Conservation (phyloP, 2,888 invertebrate species). For the Troides aeacus region DNA sequence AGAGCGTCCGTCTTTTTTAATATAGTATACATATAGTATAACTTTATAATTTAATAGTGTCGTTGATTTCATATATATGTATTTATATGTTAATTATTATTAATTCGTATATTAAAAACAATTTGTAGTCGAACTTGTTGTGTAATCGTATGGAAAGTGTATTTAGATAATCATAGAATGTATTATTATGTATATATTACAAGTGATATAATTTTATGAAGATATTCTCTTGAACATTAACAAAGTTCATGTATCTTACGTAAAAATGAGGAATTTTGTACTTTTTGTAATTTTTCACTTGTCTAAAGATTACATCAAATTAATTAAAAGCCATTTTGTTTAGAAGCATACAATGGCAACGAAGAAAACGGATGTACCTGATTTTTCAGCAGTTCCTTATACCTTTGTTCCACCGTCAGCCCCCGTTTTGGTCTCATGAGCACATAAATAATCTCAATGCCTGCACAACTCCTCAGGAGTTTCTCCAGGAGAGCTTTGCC, state of each 20-base stretch:
- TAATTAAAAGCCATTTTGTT: neutral
- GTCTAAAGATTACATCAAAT: neutral
- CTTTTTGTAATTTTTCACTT: neutral
- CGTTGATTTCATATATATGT: neutral
- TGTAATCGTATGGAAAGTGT: neutral
- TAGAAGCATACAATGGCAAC: conserved; percentile 12
- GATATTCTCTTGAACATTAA: neutral
- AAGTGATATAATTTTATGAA: neutral
- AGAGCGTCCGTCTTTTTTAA: no score
- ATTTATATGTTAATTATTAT: neutral
- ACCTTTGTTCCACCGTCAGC: conserved; percentile 83
- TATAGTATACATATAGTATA: neutral
- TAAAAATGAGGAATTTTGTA: neutral
- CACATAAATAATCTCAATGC: conserved; percentile 87
- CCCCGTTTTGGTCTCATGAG: conserved; percentile 89
- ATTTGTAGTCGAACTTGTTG: neutral
- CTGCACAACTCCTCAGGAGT: conserved; percentile 90
- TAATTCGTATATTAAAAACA: neutral
- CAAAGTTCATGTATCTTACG: neutral
- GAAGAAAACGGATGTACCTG: conserved; percentile 63
- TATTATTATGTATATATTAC: neutral
- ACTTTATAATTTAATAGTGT: neutral
- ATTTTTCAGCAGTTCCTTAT: conserved; percentile 87
- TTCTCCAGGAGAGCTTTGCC: conserved; percentile 97
- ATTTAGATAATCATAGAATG: neutral